phyloP scores from a whole-genome alignment of 53 echinoderm and acorn worm species.

The Crossaster papposus region DNA sequence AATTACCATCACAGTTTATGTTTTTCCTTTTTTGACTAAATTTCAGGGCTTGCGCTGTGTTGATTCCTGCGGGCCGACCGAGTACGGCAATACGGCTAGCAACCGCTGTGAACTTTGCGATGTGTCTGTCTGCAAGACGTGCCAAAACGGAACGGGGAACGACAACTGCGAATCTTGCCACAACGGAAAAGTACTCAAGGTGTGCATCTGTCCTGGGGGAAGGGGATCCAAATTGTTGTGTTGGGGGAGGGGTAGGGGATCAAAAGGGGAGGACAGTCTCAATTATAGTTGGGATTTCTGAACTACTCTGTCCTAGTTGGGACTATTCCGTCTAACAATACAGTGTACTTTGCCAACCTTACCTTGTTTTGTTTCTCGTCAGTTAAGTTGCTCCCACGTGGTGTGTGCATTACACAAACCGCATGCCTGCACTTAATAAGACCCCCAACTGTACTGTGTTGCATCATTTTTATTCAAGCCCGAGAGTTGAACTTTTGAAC shows the following conservation, averaged over 20 bases:
- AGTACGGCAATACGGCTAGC: constrained; percentile 83
- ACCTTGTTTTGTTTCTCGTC: too few species aligned
- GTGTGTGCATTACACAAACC: not conserved
- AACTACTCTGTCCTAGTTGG: too few species aligned
- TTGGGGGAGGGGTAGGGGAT: not conserved
- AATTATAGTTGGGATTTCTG: too few species aligned
- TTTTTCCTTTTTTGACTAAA: too few species aligned
- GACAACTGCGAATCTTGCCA: constrained; percentile 80
- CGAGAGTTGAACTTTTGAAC: constrained; percentile 11
- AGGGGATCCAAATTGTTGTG: too few species aligned
- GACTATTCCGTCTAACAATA: too few species aligned
- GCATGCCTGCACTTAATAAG: constrained; percentile 2
- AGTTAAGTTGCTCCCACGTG: too few species aligned
- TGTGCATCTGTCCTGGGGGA: constrained; percentile 10
- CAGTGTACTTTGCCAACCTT: not conserved
- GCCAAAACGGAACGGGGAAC: constrained; percentile 67
- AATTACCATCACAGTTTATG: not conserved
- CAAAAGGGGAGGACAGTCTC: too few species aligned
- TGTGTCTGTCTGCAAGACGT: constrained; percentile 57
- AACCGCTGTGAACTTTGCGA: constrained; percentile 80
- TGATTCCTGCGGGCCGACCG: constrained; percentile 50
- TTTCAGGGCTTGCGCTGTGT: constrained; percentile 75
- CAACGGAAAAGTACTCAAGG: constrained; percentile 69
- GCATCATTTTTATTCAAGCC: not conserved
- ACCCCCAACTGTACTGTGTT: constrained; percentile 1